phyloP scores from a whole-genome alignment of 2,888 invertebrate species.

The Vesta saturnalis region DNA sequence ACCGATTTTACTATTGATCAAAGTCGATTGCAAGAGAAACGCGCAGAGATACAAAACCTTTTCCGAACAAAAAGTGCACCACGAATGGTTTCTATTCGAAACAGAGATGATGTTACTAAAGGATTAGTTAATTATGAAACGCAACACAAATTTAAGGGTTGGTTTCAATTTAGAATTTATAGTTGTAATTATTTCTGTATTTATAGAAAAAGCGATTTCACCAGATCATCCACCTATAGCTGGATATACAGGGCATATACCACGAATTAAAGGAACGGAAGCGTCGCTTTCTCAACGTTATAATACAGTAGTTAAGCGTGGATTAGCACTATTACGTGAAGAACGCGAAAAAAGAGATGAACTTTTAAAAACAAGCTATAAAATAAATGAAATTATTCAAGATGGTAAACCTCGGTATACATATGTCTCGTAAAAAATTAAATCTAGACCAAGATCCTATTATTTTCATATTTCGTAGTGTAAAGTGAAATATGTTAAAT shows the following conservation, averaged over 20 bases:
- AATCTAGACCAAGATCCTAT: not conserved
- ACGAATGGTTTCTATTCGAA: slow-evolving; percentile 67
- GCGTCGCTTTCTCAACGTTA: slow-evolving; percentile 75
- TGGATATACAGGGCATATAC: slow-evolving; percentile 79
- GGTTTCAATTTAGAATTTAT: not conserved
- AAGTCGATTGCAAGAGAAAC: slow-evolving; percentile 30
- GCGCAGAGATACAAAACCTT: slow-evolving; percentile 60
- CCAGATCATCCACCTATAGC: slow-evolving; percentile 77
- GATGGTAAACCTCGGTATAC: slow-evolving; percentile 28
- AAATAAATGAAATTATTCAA: slow-evolving; percentile 43
- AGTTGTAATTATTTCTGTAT: slow-evolving; percentile 18
- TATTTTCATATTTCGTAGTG: slow-evolving; percentile 13
- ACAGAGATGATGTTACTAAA: slow-evolving; percentile 66
- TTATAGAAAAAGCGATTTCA: slow-evolving; percentile 70
- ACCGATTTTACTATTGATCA: slow-evolving; percentile 61
- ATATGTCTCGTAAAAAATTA: not conserved
- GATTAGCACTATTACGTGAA: slow-evolving; percentile 68
- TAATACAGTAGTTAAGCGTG: slow-evolving; percentile 73
- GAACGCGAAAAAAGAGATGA: slow-evolving; percentile 64
- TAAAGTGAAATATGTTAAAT: slow-evolving; percentile 9
- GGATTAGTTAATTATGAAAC: slow-evolving; percentile 65
- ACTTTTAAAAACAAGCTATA: slow-evolving; percentile 43
- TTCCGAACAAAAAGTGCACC: slow-evolving; percentile 67
- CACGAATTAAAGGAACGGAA: slow-evolving; percentile 73
- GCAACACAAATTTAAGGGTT: slow-evolving; percentile 67